Evolutionary conservation across 2,113 vertebrate species (phyloP).

Genomic region (Psilopsiagon aymara): DNA sequence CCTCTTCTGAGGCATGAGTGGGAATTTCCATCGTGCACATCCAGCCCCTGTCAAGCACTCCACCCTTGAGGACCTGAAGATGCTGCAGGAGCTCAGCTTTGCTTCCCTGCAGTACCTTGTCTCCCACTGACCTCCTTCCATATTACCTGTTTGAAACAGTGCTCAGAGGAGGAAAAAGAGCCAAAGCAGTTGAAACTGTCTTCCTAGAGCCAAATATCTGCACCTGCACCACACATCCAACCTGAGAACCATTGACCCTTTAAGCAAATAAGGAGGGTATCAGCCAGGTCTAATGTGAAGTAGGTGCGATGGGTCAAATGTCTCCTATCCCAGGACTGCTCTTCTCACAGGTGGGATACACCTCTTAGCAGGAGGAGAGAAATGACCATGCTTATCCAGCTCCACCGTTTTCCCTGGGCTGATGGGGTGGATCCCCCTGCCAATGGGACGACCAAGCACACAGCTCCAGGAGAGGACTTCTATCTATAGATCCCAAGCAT

Average conservation of each 20-base stretch:
- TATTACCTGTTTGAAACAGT: neutral
- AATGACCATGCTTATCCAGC: neutral
- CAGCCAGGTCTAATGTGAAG: neutral
- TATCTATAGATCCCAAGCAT: neutral
- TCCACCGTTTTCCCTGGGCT: neutral
- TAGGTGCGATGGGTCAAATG: neutral
- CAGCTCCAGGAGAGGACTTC: neutral
- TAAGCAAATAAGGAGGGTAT: neutral
- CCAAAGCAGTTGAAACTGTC: neutral
- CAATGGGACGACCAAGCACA: rapidly evolving
- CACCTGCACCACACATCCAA: neutral
- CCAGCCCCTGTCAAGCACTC: neutral
- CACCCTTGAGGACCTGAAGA: neutral
- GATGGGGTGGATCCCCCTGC: neutral
- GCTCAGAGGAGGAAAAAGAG: neutral
- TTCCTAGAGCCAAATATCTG: neutral
- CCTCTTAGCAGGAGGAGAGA: neutral
- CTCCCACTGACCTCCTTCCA: neutral
- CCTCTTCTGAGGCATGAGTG: neutral
- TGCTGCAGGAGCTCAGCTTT: neutral
- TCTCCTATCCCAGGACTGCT: neutral
- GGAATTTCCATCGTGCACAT: neutral
- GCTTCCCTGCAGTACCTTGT: neutral
- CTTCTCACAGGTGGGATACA: neutral
- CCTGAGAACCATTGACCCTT: neutral